Conservation (phyloP, 2,888 invertebrate genomes). For the Hypena proboscidalis region DNA sequence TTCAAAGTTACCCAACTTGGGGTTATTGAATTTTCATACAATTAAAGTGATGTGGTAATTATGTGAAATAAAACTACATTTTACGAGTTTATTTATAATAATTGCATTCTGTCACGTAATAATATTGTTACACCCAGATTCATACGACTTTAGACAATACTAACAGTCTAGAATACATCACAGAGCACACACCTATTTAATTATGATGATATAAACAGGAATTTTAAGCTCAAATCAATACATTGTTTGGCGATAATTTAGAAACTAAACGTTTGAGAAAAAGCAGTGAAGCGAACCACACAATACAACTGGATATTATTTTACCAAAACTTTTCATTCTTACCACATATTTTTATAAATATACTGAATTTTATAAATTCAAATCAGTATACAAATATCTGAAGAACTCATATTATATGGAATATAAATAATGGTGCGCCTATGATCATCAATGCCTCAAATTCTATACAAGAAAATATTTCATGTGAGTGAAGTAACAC, state of each 20-base stretch:
- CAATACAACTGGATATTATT: slow-evolving; percentile 14
- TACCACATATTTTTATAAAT: slow-evolving; percentile 4
- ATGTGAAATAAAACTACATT: slow-evolving; percentile 49
- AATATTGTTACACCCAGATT: slow-evolving; percentile 76
- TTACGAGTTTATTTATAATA: slow-evolving; percentile 68
- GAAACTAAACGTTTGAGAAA: slow-evolving; percentile 15
- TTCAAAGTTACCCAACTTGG: too few relatives aligned
- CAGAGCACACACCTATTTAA: slow-evolving; percentile 56
- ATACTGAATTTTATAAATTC: slow-evolving; percentile 14
- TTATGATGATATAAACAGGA: slow-evolving; percentile 17
- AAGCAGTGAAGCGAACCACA: slow-evolving; percentile 20
- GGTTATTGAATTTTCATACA: too few relatives aligned
- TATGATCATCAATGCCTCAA: slow-evolving; percentile 38
- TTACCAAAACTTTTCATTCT: slow-evolving; percentile 1
- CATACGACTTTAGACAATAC: slow-evolving; percentile 66
- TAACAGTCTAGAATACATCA: slow-evolving; percentile 69
- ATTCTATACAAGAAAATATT: slow-evolving; percentile 33
- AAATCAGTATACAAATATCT: slow-evolving; percentile 11
- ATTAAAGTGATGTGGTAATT: neutral
- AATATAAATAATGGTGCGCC: slow-evolving; percentile 38
- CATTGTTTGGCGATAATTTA: slow-evolving; percentile 27
- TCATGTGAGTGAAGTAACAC: slow-evolving; percentile 29
- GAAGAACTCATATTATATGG: slow-evolving; percentile 15
- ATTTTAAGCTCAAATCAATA: slow-evolving; percentile 29
- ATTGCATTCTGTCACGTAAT: slow-evolving; percentile 78